Conservation (phyloP, 1,140 invertebrate genomes). For the Calliphora vicina region DNA sequence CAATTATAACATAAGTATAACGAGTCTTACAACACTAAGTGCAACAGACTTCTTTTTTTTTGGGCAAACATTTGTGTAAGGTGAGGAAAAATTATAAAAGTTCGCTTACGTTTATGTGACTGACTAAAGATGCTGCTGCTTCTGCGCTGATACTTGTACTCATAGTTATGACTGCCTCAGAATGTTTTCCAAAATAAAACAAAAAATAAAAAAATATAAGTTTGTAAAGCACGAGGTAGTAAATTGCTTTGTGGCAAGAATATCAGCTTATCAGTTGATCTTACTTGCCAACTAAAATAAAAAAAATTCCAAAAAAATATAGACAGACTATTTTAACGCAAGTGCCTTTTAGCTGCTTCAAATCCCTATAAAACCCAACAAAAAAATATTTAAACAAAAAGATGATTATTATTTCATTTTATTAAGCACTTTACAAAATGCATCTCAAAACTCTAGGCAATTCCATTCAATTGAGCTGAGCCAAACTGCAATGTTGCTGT, state of each 20-base stretch:
- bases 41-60: neutral
- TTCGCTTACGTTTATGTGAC: neutral
- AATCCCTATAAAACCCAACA: neutral
- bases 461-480: neutral
- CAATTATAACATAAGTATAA: too few relatives aligned
- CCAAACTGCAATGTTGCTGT: neutral
- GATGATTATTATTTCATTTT: slow-evolving; percentile 6
- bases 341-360: neutral
- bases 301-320: neutral
- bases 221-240: neutral
- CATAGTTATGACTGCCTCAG: neutral
- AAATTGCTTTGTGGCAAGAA: slow-evolving; percentile 40
- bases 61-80: neutral
- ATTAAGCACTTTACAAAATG: slow-evolving; percentile 9
- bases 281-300: neutral
- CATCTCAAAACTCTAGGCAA: neutral
- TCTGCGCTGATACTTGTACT: neutral
- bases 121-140: neutral
- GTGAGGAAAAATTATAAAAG: neutral
- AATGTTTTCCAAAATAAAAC: neutral
- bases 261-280: slow-evolving; percentile 46
- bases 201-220: neutral
- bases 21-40: neutral
- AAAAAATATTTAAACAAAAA: neutral
- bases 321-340: slow-evolving; percentile 4